Conservation (phyloP, 2,888 invertebrate species). For the Augochlorella aurata region DNA sequence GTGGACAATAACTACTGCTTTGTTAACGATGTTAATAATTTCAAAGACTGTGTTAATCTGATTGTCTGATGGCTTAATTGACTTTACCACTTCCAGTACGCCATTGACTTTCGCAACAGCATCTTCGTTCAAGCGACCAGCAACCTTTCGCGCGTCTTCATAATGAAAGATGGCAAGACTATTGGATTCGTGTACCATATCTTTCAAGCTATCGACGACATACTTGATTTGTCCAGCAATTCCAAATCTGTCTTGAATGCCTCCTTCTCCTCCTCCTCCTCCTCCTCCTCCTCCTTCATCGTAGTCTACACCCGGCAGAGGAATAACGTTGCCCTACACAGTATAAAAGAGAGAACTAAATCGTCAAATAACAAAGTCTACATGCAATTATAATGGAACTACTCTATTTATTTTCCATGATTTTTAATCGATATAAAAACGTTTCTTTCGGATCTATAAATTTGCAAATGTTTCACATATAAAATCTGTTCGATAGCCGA, state of each 20-base stretch:
- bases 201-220: rapidly evolving
- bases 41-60: not conserved
- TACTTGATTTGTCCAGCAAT: not conserved
- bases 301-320: not conserved
- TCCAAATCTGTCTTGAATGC: not conserved
- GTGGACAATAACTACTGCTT: not conserved
- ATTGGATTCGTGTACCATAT: rapidly evolving
- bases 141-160: not conserved
- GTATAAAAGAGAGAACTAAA: not conserved
- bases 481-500: not conserved
- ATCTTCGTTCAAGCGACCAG: not conserved
- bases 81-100: slow-evolving; percentile 1
- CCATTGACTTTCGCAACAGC: not conserved
- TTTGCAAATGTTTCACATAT: not conserved
- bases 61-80: not conserved
- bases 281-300: not conserved
- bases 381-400: not conserved
- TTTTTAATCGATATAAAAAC: not conserved
- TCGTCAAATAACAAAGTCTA: not conserved
- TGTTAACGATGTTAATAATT: not conserved
- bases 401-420: not conserved
- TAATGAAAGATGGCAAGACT: not conserved
- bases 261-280: no score
- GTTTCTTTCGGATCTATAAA: not conserved
- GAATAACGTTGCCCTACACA: not conserved